Conservation (phyloP, 2,797 vertebrate species). For the Cuniculus paca region DNA sequence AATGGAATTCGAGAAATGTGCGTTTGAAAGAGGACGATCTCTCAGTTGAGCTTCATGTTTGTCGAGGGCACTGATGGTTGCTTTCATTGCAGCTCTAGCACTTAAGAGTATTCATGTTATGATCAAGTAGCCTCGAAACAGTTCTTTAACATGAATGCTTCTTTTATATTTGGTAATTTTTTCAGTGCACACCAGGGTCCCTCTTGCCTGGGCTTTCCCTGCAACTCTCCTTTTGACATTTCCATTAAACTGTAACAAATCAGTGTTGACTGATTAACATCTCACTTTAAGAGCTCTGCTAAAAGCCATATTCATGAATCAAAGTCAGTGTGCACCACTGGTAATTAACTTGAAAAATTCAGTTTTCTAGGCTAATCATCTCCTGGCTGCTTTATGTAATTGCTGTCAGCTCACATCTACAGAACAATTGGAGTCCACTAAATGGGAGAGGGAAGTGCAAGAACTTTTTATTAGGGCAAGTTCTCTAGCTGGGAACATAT, state of each 20-base stretch:
- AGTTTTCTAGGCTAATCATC: slow-evolving; percentile 73
- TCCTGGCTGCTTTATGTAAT: slow-evolving; percentile 63
- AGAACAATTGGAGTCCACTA: slow-evolving; percentile 60
- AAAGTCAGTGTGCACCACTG: slow-evolving; percentile 75
- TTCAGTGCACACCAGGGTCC: slow-evolving; percentile 53
- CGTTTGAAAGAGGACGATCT: not conserved
- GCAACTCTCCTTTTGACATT: slow-evolving; percentile 58
- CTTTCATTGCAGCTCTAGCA: slow-evolving; percentile 8
- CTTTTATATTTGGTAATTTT: slow-evolving; percentile 58
- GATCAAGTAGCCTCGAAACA: slow-evolving; percentile 56
- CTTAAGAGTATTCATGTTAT: slow-evolving; percentile 47
- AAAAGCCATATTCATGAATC: slow-evolving; percentile 81
- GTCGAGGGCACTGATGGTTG: not conserved
- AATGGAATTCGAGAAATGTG: not conserved
- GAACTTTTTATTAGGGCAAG: slow-evolving; percentile 11
- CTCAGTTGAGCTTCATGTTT: not conserved
- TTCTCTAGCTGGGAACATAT: slow-evolving; percentile 34
- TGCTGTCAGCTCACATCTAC: slow-evolving; percentile 61
- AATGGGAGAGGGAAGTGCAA: not conserved
- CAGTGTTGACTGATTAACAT: slow-evolving; percentile 77
- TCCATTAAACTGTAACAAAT: slow-evolving; percentile 76
- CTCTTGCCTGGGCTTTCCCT: slow-evolving; percentile 48
- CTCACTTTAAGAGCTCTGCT: slow-evolving; percentile 70
- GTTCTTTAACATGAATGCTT: slow-evolving; percentile 59
- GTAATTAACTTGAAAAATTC: slow-evolving; percentile 81